These are phyloP conservation scores for Valencia hispanica DNA, from an alignment of 2,797 vertebrate species.

Conservation along the genomic window DNA sequence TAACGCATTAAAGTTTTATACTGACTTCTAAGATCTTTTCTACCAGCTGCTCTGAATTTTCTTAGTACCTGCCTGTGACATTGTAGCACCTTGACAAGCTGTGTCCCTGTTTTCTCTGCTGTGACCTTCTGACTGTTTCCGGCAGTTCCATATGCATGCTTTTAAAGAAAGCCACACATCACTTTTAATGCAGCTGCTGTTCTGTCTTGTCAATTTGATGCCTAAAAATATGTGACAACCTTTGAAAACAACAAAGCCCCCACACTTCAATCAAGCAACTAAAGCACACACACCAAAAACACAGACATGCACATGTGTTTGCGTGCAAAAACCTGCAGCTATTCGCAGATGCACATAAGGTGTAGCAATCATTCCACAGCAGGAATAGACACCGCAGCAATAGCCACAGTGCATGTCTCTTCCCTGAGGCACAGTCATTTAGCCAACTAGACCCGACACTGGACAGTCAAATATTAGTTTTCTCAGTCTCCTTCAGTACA, in stretches of 20 bases:
- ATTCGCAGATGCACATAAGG: slow-evolving; percentile 19
- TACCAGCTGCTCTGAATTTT: slow-evolving; percentile 52
- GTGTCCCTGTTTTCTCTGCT: slow-evolving; percentile 40
- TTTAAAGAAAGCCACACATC: slow-evolving; percentile 56
- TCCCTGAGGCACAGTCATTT: slow-evolving; percentile 65
- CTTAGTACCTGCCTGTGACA: slow-evolving; percentile 39
- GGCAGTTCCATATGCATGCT: slow-evolving; percentile 56
- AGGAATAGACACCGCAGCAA: slow-evolving; percentile 40
- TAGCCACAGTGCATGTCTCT: slow-evolving; percentile 35
- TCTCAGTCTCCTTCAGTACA: slow-evolving; percentile 56
- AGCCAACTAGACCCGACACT: slow-evolving; percentile 56
- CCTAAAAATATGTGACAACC: slow-evolving; percentile 70
- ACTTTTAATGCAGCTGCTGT: slow-evolving; percentile 55
- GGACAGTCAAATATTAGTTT: slow-evolving; percentile 73
- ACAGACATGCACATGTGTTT: slow-evolving; percentile 5
- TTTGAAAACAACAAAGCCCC: slow-evolving; percentile 66
- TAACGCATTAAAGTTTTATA: slow-evolving; percentile 50
- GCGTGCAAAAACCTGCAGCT: not conserved
- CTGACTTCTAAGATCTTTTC: slow-evolving; percentile 42
- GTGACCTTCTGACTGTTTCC: slow-evolving; percentile 65
- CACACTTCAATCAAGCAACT: slow-evolving; percentile 62
- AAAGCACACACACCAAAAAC: slow-evolving; percentile 33
- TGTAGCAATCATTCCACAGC: slow-evolving; percentile 45
- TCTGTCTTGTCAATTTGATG: slow-evolving; percentile 54
- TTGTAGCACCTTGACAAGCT: slow-evolving; percentile 36